These are phyloP conservation scores for Trogon melanurus DNA, from an alignment of 2,113 vertebrate species.

Conservation along the genomic window DNA sequence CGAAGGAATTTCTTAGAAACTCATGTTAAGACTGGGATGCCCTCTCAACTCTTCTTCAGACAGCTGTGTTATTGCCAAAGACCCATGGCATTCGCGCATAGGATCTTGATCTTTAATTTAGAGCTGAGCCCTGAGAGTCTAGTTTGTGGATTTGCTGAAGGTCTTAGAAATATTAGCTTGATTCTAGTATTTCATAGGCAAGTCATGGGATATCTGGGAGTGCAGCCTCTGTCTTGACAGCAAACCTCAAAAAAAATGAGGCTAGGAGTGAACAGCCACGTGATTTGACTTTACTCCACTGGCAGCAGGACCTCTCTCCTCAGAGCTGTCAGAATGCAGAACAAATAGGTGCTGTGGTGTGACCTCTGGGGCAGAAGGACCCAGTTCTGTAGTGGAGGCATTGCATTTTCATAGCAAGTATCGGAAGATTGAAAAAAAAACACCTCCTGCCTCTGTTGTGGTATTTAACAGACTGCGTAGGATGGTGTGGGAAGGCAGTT, in stretches of 20 bases:
- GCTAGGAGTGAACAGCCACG: neutral
- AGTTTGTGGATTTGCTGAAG: neutral
- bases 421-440: neutral
- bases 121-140: neutral
- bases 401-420: neutral
- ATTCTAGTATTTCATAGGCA: neutral
- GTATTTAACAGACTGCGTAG: neutral
- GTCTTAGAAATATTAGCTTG: neutral
- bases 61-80: neutral
- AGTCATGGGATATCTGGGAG: neutral
- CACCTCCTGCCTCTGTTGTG: fast-evolving
- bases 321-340: neutral
- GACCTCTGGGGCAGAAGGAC: neutral
- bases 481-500: neutral
- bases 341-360: neutral
- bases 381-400: neutral
- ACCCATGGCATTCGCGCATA: neutral
- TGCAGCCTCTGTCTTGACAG: neutral
- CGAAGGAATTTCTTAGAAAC: neutral
- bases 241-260: no score
- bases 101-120: neutral
- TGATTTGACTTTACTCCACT: neutral
- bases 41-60: neutral
- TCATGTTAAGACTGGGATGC: neutral
- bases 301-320: neutral